A percentile compares a stretch with the other conserved stretches of the same genome.
Conservation (phyloP, 1,140 invertebrate genomes). For the Lordiphosa mommai region DNA sequence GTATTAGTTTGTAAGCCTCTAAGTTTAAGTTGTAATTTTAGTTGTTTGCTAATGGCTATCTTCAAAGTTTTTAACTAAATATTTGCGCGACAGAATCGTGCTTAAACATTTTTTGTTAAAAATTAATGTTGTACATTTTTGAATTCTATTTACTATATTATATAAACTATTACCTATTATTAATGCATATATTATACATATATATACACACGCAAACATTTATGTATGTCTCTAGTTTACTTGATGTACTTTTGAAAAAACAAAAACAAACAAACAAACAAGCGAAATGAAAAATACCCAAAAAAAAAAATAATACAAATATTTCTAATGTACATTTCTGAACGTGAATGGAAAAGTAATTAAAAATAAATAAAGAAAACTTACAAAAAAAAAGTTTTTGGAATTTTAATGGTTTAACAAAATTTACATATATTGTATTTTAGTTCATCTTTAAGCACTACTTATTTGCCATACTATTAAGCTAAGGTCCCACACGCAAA, state of each 20-base stretch:
- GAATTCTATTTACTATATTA: constrained; percentile 61
- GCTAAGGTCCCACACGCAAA: no score
- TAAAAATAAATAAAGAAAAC: constrained; percentile 41
- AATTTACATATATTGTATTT: no score
- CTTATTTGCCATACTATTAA: no score
- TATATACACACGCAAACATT: constrained; percentile 10
- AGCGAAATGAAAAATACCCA: constrained; percentile 32
- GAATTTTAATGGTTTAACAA: not conserved
- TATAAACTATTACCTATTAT: constrained; percentile 41
- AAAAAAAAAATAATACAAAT: constrained; percentile 22
- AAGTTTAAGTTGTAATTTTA: constrained; percentile 69
- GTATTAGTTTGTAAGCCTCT: constrained; percentile 67
- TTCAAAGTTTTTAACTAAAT: constrained; percentile 72
- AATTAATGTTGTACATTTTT: constrained; percentile 77
- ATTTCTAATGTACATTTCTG: constrained; percentile 70
- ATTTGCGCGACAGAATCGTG: constrained; percentile 21
- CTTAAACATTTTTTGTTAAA: constrained; percentile 56
- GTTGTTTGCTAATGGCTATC: constrained; percentile 71
- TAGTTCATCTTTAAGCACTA: no score
- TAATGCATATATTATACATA: constrained; percentile 43
- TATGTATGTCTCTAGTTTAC: constrained; percentile 70
- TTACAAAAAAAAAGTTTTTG: constrained; percentile 14
- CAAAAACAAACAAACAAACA: constrained; percentile 24
- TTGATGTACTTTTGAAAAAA: constrained; percentile 67
- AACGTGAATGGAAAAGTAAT: constrained; percentile 66